A percentile compares a stretch with the other conserved stretches of the same genome.
Evolutionary conservation across 2,113 vertebrate species (phyloP).

Genomic region (Hirundichthys speculiger): DNA sequence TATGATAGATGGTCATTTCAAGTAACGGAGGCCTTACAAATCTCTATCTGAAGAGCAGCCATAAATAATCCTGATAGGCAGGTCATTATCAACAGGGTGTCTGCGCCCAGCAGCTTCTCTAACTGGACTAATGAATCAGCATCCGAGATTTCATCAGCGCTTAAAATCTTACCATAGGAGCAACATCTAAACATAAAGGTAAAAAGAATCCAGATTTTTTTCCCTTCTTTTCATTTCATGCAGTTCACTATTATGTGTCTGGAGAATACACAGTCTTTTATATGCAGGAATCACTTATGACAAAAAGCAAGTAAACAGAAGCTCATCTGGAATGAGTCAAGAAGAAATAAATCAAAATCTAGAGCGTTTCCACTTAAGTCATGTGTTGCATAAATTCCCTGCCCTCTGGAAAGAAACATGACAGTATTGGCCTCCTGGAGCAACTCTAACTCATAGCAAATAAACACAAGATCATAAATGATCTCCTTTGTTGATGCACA

Average conservation of each 20-base stretch:
- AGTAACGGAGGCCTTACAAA: conserved; percentile 28
- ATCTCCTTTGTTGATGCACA: not conserved
- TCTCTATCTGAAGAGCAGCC: conserved; percentile 43
- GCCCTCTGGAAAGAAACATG: conserved; percentile 2
- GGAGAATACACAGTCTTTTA: not conserved
- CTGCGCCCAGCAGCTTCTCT: conserved; percentile 39
- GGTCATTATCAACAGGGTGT: conserved; percentile 44
- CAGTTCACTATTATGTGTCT: not conserved
- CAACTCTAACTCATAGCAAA: not conserved
- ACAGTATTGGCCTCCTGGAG: not conserved
- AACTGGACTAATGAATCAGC: conserved; percentile 50
- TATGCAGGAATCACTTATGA: not conserved
- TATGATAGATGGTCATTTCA: conserved; percentile 1
- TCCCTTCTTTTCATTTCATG: conserved; percentile 3
- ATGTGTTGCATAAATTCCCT: conserved; percentile 7
- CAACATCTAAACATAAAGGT: too few species aligned
- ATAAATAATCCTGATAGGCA: conserved; percentile 60
- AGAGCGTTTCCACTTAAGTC: not conserved
- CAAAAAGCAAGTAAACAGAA: conserved; percentile 1
- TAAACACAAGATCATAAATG: not conserved
- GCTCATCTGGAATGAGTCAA: not conserved
- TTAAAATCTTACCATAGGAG: conserved; percentile 28
- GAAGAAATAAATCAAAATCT: too few species aligned
- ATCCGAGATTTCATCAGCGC: conserved; percentile 21
- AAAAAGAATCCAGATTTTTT: too few species aligned